These are phyloP conservation scores for Luffia ferchaultella DNA, from an alignment of 2,888 invertebrate genomes.

Conservation along the genomic window DNA sequence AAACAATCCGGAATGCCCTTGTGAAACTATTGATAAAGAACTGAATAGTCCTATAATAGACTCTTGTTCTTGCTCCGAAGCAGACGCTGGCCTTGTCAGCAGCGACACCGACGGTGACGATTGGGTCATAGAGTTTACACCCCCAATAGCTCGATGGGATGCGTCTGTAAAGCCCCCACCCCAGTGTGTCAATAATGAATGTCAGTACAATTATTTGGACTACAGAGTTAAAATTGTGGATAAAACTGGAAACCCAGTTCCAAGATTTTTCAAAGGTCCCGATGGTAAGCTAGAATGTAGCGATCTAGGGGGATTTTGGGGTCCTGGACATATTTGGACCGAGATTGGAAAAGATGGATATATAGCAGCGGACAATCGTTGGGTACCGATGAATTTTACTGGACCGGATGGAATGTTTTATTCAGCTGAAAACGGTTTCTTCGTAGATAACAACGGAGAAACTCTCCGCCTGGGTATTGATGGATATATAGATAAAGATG, in stretches of 20 bases:
- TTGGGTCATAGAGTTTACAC: slow-evolving; percentile 52
- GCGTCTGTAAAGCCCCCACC: slow-evolving; percentile 44
- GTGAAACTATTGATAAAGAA: slow-evolving; percentile 23
- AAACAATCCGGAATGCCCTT: slow-evolving; percentile 48
- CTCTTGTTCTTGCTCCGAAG: slow-evolving; percentile 55
- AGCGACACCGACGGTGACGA: slow-evolving; percentile 54
- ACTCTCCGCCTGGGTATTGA: slow-evolving; percentile 42
- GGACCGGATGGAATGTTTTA: slow-evolving; percentile 52
- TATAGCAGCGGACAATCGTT: slow-evolving; percentile 47
- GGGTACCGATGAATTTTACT: slow-evolving; percentile 47
- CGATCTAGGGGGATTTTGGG: slow-evolving; percentile 55
- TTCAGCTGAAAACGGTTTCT: slow-evolving; percentile 43
- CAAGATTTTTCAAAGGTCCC: slow-evolving; percentile 47
- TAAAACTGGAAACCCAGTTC: slow-evolving; percentile 44
- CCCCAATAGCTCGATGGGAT: slow-evolving; percentile 45
- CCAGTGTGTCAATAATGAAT: slow-evolving; percentile 25
- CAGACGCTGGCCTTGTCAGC: slow-evolving; percentile 34
- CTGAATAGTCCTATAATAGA: slow-evolving; percentile 32
- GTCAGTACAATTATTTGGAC: slow-evolving; percentile 48
- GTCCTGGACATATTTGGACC: slow-evolving; percentile 35
- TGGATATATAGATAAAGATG: slow-evolving; percentile 47
- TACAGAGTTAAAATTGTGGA: slow-evolving; percentile 50
- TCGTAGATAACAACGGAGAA: slow-evolving; percentile 33
- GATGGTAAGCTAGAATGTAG: slow-evolving; percentile 51
- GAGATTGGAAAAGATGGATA: slow-evolving; percentile 56